These are phyloP conservation scores for Enteromius afrohamiltoni DNA, from an alignment of 2,797 vertebrate species.

Conservation along the genomic window DNA sequence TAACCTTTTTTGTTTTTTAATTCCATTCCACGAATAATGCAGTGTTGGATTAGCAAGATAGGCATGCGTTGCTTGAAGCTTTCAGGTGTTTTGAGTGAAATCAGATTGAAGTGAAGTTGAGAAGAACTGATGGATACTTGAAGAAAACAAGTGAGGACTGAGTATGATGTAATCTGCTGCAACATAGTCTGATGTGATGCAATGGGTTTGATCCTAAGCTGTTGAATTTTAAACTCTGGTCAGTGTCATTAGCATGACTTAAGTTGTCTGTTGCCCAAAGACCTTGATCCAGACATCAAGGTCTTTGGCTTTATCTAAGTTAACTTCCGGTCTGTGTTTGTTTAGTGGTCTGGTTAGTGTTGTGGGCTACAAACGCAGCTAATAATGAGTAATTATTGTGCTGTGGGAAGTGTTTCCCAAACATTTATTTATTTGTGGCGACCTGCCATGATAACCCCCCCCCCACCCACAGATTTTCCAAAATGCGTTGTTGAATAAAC, in stretches of 20 bases:
- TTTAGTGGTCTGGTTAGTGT: no score
- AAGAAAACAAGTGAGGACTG: background rate
- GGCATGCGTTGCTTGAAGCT: background rate
- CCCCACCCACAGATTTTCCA: no score
- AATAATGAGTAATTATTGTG: no score
- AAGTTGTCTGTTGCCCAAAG: background rate
- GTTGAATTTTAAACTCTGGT: slow-evolving; percentile 12
- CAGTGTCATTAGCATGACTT: background rate
- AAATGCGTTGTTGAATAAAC: no score
- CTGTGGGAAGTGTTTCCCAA: no score
- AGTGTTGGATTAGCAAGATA: background rate
- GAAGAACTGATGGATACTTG: background rate
- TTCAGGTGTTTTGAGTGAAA: background rate
- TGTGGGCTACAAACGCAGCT: no score
- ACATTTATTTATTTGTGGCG: no score
- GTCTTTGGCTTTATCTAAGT: no score
- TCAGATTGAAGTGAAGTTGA: background rate
- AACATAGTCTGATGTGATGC: slow-evolving; percentile 2
- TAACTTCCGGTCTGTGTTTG: no score
- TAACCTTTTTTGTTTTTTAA: no score
- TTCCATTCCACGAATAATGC: background rate
- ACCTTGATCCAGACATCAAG: background rate
- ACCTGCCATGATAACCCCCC: no score
- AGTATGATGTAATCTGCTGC: slow-evolving; percentile 45
- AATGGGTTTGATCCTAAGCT: slow-evolving; percentile 33